Conservation (phyloP, 1,140 invertebrate species). For the Neodiprion lecontei region DNA sequence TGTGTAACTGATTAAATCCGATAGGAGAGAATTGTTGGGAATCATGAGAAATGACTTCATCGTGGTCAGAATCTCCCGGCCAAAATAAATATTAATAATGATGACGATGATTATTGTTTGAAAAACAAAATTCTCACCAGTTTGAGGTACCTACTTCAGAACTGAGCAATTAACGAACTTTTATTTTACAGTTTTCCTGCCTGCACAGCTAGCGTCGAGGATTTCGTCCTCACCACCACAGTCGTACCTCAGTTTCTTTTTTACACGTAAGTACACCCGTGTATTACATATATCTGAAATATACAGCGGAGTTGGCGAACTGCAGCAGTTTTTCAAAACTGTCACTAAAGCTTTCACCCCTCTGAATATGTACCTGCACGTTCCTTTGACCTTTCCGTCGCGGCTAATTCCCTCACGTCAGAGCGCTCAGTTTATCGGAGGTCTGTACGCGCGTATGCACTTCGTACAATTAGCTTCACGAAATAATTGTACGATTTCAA, state of each 20-base stretch:
- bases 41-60: too few relatives aligned
- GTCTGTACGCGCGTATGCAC: too few relatives aligned
- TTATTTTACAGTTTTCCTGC: conserved; percentile 39
- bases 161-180: conserved; percentile 42
- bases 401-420: background rate
- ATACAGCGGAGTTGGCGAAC: background rate
- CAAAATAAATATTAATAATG: too few relatives aligned
- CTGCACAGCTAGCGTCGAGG: conserved; percentile 15
- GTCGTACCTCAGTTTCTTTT: background rate
- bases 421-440: too few relatives aligned
- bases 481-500: background rate
- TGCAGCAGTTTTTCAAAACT: background rate
- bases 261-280: background rate
- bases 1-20: too few relatives aligned
- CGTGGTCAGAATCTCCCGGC: too few relatives aligned
- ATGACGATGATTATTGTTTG: too few relatives aligned
- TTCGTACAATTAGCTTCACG: background rate
- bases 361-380: too few relatives aligned
- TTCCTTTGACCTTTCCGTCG: background rate
- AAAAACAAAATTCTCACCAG: too few relatives aligned
- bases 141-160: conserved; percentile 21
- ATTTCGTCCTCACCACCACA: background rate
- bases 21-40: too few relatives aligned
- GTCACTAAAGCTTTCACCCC: background rate
- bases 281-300: background rate